These are phyloP conservation scores for Crepidodera aurea DNA, from an alignment of 2,888 invertebrate species.

Conservation along the genomic window DNA sequence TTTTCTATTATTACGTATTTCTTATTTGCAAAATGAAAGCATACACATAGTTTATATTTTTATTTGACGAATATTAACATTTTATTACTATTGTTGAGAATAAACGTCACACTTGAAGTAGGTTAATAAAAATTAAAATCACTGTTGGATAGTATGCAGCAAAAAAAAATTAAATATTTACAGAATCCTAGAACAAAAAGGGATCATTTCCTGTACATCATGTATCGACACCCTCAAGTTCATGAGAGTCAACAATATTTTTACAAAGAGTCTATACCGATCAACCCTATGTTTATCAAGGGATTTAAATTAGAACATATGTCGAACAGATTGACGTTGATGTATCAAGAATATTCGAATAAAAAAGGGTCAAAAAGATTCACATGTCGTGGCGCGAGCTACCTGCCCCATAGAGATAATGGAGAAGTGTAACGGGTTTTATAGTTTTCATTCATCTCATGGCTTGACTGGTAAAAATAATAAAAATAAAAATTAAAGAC, in stretches of 20 bases:
- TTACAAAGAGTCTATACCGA: constrained; percentile 27
- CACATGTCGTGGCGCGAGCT: constrained; percentile 47
- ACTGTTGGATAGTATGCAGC: too few species aligned
- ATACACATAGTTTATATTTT: too few species aligned
- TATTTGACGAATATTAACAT: too few species aligned
- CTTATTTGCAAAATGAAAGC: too few species aligned
- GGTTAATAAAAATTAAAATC: too few species aligned
- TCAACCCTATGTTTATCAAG: constrained; percentile 38
- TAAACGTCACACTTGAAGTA: too few species aligned
- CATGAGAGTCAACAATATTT: constrained; percentile 21
- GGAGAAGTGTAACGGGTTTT: constrained; percentile 53
- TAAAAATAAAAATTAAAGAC: constrained; percentile 43
- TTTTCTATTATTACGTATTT: too few species aligned
- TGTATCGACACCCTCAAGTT: background rate
- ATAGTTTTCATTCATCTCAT: constrained; percentile 53
- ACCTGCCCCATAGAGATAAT: constrained; percentile 53
- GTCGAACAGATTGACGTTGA: constrained; percentile 47
- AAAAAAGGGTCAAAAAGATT: constrained; percentile 34
- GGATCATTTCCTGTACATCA: background rate
- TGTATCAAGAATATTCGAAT: constrained; percentile 29
- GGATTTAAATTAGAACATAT: constrained; percentile 47
- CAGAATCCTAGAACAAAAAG: too few species aligned
- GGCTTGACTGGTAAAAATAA: constrained; percentile 49
- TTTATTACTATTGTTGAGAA: too few species aligned
- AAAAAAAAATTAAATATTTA: too few species aligned